These are phyloP conservation scores for Gymnothorax javanicus DNA, from an alignment of 2,797 vertebrate species.

Conservation along the genomic window DNA sequence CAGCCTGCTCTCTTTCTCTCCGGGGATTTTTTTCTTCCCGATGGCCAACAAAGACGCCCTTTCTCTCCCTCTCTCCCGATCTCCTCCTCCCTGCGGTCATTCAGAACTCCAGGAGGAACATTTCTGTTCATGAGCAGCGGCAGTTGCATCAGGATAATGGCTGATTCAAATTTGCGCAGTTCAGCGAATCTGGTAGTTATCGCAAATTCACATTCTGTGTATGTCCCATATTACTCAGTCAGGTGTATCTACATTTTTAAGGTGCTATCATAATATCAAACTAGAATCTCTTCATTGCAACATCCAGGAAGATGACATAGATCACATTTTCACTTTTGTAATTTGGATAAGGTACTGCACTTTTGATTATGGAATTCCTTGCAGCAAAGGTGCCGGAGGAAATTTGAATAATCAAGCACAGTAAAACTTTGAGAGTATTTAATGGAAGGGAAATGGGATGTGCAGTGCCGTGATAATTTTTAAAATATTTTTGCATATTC, in stretches of 20 bases:
- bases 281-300: background rate
- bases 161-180: background rate
- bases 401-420: background rate
- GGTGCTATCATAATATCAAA: background rate
- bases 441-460: background rate
- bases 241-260: background rate
- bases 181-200: background rate
- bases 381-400: background rate
- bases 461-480: too few species aligned
- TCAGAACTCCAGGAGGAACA: background rate
- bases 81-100: background rate
- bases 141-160: background rate
- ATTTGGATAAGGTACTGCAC: background rate
- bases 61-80: background rate
- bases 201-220: background rate
- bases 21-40: background rate
- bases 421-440: background rate
- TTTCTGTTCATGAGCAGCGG: background rate
- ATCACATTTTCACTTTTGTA: background rate
- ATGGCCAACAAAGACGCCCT: background rate
- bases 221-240: background rate
- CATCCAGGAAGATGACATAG: background rate
- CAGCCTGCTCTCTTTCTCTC: slow-evolving; percentile 2
- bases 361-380: background rate
- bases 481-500: too few species aligned